Evolutionary conservation across 2,888 invertebrate genomes (phyloP).

Genomic region (Brachyptera risi): DNA sequence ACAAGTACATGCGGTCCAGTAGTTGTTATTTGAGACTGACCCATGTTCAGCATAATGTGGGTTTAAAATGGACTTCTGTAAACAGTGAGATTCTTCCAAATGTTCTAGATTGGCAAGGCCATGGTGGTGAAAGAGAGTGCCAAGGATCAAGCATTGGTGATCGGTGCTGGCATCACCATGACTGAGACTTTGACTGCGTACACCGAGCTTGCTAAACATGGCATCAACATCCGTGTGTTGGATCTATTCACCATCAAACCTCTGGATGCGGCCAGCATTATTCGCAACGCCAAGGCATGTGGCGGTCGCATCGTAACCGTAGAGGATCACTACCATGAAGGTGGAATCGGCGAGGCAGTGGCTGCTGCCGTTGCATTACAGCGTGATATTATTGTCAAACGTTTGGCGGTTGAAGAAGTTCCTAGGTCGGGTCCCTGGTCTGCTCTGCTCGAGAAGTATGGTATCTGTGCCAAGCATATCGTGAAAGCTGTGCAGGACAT

Average conservation of each 20-base stretch:
- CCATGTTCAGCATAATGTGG: too few relatives aligned
- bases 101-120: slow-evolving; percentile 63
- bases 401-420: slow-evolving; percentile 74
- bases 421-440: slow-evolving; percentile 91
- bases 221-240: slow-evolving; percentile 74
- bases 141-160: slow-evolving; percentile 77
- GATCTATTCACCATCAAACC: slow-evolving; percentile 98
- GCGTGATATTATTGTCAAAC: slow-evolving; percentile 66
- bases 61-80: too few relatives aligned
- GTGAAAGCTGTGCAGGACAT: slow-evolving; percentile 63
- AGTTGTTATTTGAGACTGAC: too few relatives aligned
- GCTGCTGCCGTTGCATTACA: slow-evolving; percentile 70
- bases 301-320: slow-evolving; percentile 85
- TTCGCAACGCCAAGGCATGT: slow-evolving; percentile 69
- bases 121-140: slow-evolving; percentile 72
- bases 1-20: too few relatives aligned
- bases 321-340: slow-evolving; percentile 95
- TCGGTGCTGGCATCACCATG: slow-evolving; percentile 92
- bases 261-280: slow-evolving; percentile 73
- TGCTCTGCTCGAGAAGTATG: slow-evolving; percentile 82
- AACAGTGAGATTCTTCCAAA: neutral
- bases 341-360: slow-evolving; percentile 96
- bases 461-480: slow-evolving; percentile 80
- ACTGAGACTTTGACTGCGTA: slow-evolving; percentile 87
- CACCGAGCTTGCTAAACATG: slow-evolving; percentile 62